Base-by-base conservation (phyloP, 2,888 invertebrate species). In the Platerodrilus igneus region DNA sequence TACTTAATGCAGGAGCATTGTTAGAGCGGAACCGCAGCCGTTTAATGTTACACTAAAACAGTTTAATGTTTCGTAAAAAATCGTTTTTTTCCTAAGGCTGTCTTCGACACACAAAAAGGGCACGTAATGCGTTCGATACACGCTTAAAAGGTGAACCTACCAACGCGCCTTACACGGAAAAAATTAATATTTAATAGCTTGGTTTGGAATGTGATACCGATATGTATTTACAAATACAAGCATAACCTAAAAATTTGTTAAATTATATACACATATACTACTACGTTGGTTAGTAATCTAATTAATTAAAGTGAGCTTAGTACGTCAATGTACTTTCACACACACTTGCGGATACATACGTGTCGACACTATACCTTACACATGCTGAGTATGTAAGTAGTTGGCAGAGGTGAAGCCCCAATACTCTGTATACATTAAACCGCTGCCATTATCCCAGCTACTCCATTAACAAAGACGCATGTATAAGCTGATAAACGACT, bases 391-490 rank as follows among this genome's bases (percentile, higher is more conserved):
- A 44, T 44, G 44, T 44, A 63, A 64, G 64, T 60, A 64, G 62
- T 62, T 57, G 62, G 62, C 59, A 62, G 58, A 62, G 63, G 62
- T 64, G 63, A 60, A 62, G 63, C 57, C 59, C 54, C 54, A 50
- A 51, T 53, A 57, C 53, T 55, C 37, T 60, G 54, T 62, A 60
- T 59, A 63, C 62, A 62, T 62, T 63, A 63, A 65, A 63, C 63
- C 58, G 58, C 57, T 56, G 60, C 65, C 63, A 63, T 67, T 64
- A 64, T 65, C 63, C 66, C 63, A 67, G 66, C 65, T 63, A 62
- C 61, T 61, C 55, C 32, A 37, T 49, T 48, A 62, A 67, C 58
- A 62, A 62, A 60, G 64, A 66, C 53, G 58, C 52, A 53, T 51
- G 54, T 60, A 62, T 35, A 33, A 34, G 38, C 31, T 31, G 38